Base-by-base conservation (phyloP, 30 jellyfish, hydroid and myxozoan genomes). In the Nemopilema nomurai region DNA sequence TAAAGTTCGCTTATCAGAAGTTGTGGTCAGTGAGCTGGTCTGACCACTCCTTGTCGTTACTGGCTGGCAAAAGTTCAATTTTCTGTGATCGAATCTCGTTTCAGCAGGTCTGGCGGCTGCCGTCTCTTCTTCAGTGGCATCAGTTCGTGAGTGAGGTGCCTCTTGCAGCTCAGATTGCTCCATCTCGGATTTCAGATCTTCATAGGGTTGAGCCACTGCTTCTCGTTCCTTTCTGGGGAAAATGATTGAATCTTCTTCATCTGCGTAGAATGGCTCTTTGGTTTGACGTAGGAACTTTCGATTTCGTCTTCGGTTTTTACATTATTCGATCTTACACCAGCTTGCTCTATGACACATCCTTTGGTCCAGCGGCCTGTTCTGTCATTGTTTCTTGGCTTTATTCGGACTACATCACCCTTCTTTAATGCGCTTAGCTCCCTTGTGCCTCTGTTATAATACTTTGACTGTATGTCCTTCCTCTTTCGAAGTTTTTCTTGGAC, bases 341-440 rank as follows among this genome's bases (percentile, higher is more conserved):
- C 80, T 33, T 79, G 78, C 28, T 65, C 78, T 0, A 66, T 3
- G 67, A 53, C 77, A 18, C 41, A 21, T 0, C 87, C 77, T 77
- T 77, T 77, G 49, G 80, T 62, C 81, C 89, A 79, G 6, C 73
- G 71, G 67, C 89, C 71, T 0, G 73, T 65, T 53, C 64, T 28
- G 67, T 29, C 80, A 30, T 79, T 1, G 4, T 51, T 63, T 16
- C 80, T 27, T 1, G 89, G 89, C 81, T 29, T 65, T 18, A 79
- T 79, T 50, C 72, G 70, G 26, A 79, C 80, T 67, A 79, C 89
- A 79, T 79, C 78, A 76, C 24, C 75, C 67, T 79, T 79, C 71
- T 22, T 65, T 28, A 79, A 32, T 19, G 67, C 28, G 78, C 27
- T 31, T 26, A 77, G 87, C 57, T 77, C 77, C 67, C 63, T 77